phyloP scores from a whole-genome alignment of 2,888 invertebrate species.

The Drosophila ezoana region DNA sequence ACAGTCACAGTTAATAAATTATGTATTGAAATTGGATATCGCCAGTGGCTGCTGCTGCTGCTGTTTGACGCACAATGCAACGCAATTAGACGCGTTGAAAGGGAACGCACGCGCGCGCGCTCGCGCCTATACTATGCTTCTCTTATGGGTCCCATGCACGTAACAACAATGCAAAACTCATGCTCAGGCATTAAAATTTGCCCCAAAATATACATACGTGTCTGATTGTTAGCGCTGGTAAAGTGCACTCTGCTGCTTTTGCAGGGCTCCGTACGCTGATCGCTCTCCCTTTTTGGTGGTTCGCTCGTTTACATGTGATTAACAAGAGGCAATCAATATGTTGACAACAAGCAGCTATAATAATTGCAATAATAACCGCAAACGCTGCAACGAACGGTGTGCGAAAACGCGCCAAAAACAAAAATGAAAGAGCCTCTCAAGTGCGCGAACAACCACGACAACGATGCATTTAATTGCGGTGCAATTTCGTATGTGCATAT shows the following conservation, averaged over 20 bases:
- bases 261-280: constrained; percentile 18
- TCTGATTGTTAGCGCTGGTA: not conserved
- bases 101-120: constrained; percentile 3
- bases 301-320: constrained; percentile 45
- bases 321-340: constrained; percentile 63
- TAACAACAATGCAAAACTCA: not conserved
- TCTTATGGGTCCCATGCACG: not conserved
- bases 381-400: not conserved
- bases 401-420: constrained; percentile 2
- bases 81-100: constrained; percentile 61
- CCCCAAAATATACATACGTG: not conserved
- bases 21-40: constrained; percentile 69
- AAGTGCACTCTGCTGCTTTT: not conserved
- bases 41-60: constrained; percentile 12
- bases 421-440: not conserved
- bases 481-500: constrained; percentile 22
- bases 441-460: constrained; percentile 7
- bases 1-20: constrained; percentile 66
- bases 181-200: not conserved
- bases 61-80: constrained; percentile 57
- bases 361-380: constrained; percentile 54
- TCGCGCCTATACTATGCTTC: not conserved
- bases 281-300: constrained; percentile 16
- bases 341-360: constrained; percentile 63
- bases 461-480: constrained; percentile 37